Base-by-base conservation (phyloP, 2,888 invertebrate genomes). In the Apocheima hispidaria region DNA sequence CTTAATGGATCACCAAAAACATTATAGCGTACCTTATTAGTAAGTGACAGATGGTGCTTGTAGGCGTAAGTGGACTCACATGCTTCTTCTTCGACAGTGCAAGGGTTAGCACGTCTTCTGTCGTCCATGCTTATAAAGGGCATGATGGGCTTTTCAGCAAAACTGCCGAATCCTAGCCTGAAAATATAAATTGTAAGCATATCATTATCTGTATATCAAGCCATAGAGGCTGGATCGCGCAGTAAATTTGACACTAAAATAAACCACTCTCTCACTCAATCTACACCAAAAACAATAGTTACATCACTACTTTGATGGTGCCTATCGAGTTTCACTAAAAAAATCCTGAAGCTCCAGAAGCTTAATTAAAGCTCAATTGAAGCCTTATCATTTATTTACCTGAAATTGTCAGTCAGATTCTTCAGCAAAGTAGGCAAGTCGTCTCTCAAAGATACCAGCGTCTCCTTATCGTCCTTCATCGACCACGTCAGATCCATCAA, bases 401-500 rank as follows among this genome's bases (percentile, higher is more conserved):
- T 95, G 84, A 95, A 96, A 77, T 96, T 95, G 70, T 94, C 94
- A 0, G 97, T 97, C 44, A 97, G 92, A 65, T 94, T 94, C 71
- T 93, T 88, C 69, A 97, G 75, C 46, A 94, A 90, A 41, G 81
- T 78, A 0, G 94, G 93, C 48, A 96, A 82, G 71, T 94, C 94
- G 35, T 93, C 94, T 18, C 96, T 94, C 50, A 96, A 78, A 10
- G 93, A 94, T 1, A 96, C 95, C 52, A 98, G 85, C 2, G 97
- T 97, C 63, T 95, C 94, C 78, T 97, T 96, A 83, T 98, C 97
- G 70, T 97, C 96, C 77, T 94, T 94, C 98, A 98, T 98, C 1
- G 98, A 97, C 92, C 96, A 95, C 1, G 98, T 98, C 59, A 98
- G 92, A 83, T 98, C 98, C 96, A 98, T 98, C 71, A 98, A 90